Percentiles rank a stretch among this genome's conserved stretches.
Evolutionary conservation across 2,888 invertebrate genomes (phyloP).

Genomic region (Hypolimnas misippus): DNA sequence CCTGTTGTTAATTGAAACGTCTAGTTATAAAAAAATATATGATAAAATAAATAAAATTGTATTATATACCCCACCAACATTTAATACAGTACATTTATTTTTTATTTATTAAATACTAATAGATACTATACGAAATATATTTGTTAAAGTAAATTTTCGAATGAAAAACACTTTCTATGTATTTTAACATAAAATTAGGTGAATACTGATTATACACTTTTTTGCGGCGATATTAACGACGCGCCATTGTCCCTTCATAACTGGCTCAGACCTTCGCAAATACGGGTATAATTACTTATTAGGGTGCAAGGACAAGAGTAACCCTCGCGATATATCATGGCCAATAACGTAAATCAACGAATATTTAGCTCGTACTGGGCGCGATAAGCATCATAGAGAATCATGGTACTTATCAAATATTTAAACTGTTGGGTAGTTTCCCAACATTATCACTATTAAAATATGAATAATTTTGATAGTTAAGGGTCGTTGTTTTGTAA

Average conservation of each 20-base stretch:
- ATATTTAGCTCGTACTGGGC: neutral
- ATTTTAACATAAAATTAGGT: neutral
- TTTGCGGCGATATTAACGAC: neutral
- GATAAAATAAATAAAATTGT: no score
- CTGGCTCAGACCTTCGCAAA: constrained; percentile 6
- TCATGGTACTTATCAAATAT: neutral
- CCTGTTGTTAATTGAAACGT: no score
- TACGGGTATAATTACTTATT: constrained; percentile 12
- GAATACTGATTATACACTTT: neutral
- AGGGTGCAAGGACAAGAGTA: constrained; percentile 5
- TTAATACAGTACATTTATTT: no score
- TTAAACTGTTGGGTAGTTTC: no score
- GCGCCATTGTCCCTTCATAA: constrained; percentile 1
- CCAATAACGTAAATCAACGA: constrained; percentile 10
- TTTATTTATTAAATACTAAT: no score
- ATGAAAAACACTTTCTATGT: neutral
- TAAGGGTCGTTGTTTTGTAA: no score
- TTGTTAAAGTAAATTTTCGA: neutral
- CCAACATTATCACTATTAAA: no score
- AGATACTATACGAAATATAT: no score
- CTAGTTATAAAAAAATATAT: no score
- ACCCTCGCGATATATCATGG: neutral
- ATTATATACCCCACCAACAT: no score
- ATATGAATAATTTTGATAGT: no score
- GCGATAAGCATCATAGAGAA: neutral